These are phyloP conservation scores for Caenorhabditis imperialis DNA, from an alignment of 2,888 invertebrate species.

Conservation along the genomic window DNA sequence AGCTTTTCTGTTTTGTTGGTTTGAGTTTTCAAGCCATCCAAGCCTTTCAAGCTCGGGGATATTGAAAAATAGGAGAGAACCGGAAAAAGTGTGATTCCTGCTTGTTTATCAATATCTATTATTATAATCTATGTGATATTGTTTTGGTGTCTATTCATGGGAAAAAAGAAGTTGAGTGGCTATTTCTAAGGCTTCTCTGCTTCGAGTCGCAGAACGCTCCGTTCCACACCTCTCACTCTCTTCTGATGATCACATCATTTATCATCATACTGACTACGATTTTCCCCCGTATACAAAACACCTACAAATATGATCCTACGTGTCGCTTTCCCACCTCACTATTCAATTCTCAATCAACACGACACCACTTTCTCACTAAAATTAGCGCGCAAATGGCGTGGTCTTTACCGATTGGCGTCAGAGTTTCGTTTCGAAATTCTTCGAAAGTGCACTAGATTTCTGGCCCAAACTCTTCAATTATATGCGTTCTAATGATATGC, in stretches of 20 bases:
- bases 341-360: constrained; percentile 18
- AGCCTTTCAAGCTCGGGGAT: too few species aligned
- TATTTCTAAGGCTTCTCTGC: constrained; percentile 44
- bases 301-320: not conserved
- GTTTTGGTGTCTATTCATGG: constrained; percentile 32
- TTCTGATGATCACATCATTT: constrained; percentile 6
- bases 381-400: constrained; percentile 9
- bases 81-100: not conserved
- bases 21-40: too few species aligned
- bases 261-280: not conserved
- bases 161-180: constrained; percentile 17
- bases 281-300: constrained; percentile 22
- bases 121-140: constrained; percentile 27
- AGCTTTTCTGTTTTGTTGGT: not conserved
- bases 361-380: constrained; percentile 8
- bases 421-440: constrained; percentile 9
- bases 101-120: constrained; percentile 18
- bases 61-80: too few species aligned
- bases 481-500: constrained; percentile 25
- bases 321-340: too few species aligned
- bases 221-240: constrained; percentile 2
- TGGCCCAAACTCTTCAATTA: constrained; percentile 11
- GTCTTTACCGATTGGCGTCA: constrained; percentile 20
- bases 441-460: constrained; percentile 30
- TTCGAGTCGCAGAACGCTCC: constrained; percentile 9